A percentile compares a stretch with the other conserved stretches of the same genome.
phyloP scores from a whole-genome alignment of 2,113 vertebrate genomes.

The Eulacestoma nigropectus region DNA sequence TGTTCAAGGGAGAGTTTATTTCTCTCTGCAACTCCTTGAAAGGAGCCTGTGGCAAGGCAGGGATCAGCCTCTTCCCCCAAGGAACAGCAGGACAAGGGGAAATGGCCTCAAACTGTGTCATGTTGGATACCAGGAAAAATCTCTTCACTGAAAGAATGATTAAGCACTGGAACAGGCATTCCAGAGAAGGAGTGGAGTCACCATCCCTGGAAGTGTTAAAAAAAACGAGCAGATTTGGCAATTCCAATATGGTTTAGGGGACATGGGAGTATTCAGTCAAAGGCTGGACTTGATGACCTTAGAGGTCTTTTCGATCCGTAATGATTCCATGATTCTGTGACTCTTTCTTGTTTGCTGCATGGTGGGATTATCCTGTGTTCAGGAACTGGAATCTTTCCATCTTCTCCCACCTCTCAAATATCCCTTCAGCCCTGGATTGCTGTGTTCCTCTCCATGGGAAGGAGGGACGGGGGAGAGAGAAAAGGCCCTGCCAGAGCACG shows the following conservation, averaged over 20 bases:
- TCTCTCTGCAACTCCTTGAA: not conserved
- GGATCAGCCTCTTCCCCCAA: not conserved
- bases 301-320: no score
- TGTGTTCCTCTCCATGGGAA: not conserved
- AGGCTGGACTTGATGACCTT: not conserved
- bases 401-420: not conserved
- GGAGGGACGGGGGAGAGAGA: no score
- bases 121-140: not conserved
- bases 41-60: not conserved
- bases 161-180: no score
- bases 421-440: not conserved
- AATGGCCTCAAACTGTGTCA: not conserved
- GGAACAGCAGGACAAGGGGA: not conserved
- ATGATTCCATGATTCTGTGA: no score
- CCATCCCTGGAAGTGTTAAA: not conserved
- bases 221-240: not conserved
- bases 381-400: not conserved
- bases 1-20: not conserved
- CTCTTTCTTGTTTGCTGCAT: fast-evolving
- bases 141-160: not conserved
- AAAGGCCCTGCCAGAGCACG: fast-evolving
- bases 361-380: not conserved
- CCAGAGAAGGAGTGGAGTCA: not conserved
- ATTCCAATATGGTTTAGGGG: not conserved
- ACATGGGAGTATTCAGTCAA: no score